Percentiles rank a stretch among this genome's conserved stretches.
These are phyloP conservation scores for Patagioenas fasciata DNA, from an alignment of 2,113 vertebrate species.

Conservation along the genomic window DNA sequence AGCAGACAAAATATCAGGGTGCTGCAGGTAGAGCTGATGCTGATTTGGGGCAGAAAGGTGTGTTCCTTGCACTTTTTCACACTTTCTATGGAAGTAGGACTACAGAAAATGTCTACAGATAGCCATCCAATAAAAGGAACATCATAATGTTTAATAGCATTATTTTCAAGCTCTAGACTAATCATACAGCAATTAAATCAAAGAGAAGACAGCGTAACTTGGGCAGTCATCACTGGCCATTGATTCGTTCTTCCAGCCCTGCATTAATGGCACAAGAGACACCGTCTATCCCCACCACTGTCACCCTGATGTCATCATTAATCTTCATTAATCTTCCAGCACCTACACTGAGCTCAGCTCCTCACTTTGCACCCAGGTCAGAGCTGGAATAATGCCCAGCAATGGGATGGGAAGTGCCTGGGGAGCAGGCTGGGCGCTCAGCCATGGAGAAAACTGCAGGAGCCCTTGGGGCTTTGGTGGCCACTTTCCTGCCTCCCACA, in stretches of 20 bases:
- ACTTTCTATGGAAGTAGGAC: background rate
- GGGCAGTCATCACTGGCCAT: background rate
- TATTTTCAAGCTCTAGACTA: background rate
- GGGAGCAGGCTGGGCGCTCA: background rate
- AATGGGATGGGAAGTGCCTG: background rate
- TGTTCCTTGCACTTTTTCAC: background rate
- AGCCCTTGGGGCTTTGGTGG: background rate
- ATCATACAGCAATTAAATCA: constrained; percentile 27
- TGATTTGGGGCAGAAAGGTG: background rate
- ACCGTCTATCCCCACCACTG: background rate
- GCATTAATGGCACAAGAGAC: background rate
- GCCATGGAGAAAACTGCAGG: rapidly evolving
- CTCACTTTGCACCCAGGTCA: rapidly evolving
- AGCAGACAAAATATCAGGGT: background rate
- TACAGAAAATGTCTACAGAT: background rate
- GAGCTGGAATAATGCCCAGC: background rate
- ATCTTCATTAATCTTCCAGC: background rate
- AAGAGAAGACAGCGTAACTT: background rate
- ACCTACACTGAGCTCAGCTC: background rate
- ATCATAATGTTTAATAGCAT: background rate
- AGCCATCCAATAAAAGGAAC: background rate
- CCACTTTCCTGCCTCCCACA: background rate
- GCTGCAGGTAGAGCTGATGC: background rate
- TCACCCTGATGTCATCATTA: background rate
- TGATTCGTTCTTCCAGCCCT: background rate